Conservation (phyloP, 2,797 vertebrate genomes). For the Rousettus madagascariensis region DNA sequence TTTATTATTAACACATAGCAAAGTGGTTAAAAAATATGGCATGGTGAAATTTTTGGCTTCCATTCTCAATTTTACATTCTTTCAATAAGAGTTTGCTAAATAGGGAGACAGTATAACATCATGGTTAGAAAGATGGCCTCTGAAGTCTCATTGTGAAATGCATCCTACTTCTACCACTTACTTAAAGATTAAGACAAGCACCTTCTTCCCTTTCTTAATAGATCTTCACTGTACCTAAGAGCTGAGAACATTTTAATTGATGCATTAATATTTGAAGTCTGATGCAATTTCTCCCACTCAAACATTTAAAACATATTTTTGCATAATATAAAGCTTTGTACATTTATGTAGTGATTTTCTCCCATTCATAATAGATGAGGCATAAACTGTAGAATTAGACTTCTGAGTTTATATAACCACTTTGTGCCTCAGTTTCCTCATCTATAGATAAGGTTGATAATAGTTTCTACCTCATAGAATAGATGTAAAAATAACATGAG, state of each 20-base stretch:
- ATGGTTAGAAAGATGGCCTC: not conserved
- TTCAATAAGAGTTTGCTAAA: not conserved
- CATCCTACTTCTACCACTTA: too few relatives aligned
- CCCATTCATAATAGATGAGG: not conserved
- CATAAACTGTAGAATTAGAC: not conserved
- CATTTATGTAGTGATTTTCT: not conserved
- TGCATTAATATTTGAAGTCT: not conserved
- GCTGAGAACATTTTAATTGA: not conserved
- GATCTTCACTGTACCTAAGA: not conserved
- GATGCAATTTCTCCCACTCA: not conserved
- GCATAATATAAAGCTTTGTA: not conserved
- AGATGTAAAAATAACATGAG: not conserved
- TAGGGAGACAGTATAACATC: not conserved
- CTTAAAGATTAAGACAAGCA: not conserved
- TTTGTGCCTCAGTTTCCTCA: not conserved
- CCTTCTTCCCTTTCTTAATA: not conserved
- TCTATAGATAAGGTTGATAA: not conserved
- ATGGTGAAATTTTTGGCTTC: not conserved
- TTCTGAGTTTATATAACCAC: not conserved
- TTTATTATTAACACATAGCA: not conserved
- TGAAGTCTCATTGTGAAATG: not conserved
- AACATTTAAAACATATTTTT: not conserved
- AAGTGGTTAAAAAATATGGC: not conserved
- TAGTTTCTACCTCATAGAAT: not conserved
- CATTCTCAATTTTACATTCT: constrained; percentile 7